A percentile compares a stretch with the other conserved stretches of the same genome.
Conservation (phyloP, 2,797 vertebrate species). For the Pitangus sulphuratus region DNA sequence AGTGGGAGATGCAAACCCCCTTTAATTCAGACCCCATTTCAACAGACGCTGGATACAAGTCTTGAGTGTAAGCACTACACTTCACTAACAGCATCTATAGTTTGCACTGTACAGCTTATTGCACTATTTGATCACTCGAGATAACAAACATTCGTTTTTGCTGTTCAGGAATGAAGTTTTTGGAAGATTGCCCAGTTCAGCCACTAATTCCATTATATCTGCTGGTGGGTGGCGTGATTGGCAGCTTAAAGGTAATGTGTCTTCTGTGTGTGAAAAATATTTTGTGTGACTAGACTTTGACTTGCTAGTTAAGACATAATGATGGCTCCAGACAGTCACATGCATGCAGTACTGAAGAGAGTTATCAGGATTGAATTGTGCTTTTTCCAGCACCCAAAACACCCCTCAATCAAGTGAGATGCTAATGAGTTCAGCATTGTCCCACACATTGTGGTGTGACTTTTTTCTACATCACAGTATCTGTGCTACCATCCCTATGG, state of each 20-base stretch:
- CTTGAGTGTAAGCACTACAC: neutral
- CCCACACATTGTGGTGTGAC: neutral
- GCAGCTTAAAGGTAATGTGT: constrained; percentile 75
- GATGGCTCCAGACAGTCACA: neutral
- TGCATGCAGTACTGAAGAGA: neutral
- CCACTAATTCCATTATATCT: constrained; percentile 78
- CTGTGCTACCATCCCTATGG: neutral
- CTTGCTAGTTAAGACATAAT: constrained; percentile 1
- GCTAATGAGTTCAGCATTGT: neutral
- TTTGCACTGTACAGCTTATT: neutral
- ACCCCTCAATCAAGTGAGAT: neutral
- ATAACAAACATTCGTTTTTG: constrained; percentile 45
- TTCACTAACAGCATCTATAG: neutral
- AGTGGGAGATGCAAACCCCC: neutral
- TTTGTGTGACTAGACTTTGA: constrained; percentile 9
- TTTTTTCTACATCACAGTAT: neutral
- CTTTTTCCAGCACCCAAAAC: neutral
- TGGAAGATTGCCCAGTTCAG: constrained; percentile 74
- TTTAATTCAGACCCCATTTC: neutral
- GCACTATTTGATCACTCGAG: neutral
- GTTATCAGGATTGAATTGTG: neutral
- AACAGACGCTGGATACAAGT: neutral
- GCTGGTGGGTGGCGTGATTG: constrained; percentile 70
- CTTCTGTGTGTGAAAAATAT: constrained; percentile 21
- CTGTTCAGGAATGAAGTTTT: constrained; percentile 73